Conservation (phyloP, 2,888 invertebrate species). For the Blastobasis adustella region DNA sequence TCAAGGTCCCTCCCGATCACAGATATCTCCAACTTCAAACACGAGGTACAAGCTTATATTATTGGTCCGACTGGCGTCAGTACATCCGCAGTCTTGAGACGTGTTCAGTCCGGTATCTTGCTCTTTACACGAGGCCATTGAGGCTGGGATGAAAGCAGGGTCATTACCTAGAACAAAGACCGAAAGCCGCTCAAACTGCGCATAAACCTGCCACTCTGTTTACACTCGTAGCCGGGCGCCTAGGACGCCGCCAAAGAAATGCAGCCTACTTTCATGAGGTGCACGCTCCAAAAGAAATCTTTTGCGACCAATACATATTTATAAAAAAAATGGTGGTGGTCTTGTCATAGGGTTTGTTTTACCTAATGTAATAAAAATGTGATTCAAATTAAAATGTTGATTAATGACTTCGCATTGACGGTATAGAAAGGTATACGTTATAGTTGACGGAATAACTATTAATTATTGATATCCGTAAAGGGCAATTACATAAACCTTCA, state of each 20-base stretch:
- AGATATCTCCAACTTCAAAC: too few species aligned
- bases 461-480: too few species aligned
- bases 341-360: neutral
- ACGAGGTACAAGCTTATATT: too few species aligned
- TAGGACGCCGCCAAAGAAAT: slow-evolving; percentile 62
- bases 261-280: slow-evolving; percentile 48
- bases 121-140: slow-evolving; percentile 59
- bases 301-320: slow-evolving; percentile 41
- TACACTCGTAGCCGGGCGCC: slow-evolving; percentile 48
- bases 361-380: neutral
- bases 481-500: too few species aligned
- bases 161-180: slow-evolving; percentile 73
- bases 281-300: slow-evolving; percentile 34
- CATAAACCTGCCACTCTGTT: slow-evolving; percentile 68
- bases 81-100: slow-evolving; percentile 25
- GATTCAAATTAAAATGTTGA: too few species aligned
- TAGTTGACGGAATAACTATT: too few species aligned
- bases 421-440: too few species aligned
- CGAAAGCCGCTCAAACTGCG: slow-evolving; percentile 65
- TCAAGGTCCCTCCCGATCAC: too few species aligned
- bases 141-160: slow-evolving; percentile 66
- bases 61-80: neutral
- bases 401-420: too few species aligned
- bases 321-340: slow-evolving; percentile 10
- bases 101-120: slow-evolving; percentile 42